These are phyloP conservation scores for Terebella lapidaria DNA, from an alignment of 2,888 invertebrate species.

Conservation along the genomic window DNA sequence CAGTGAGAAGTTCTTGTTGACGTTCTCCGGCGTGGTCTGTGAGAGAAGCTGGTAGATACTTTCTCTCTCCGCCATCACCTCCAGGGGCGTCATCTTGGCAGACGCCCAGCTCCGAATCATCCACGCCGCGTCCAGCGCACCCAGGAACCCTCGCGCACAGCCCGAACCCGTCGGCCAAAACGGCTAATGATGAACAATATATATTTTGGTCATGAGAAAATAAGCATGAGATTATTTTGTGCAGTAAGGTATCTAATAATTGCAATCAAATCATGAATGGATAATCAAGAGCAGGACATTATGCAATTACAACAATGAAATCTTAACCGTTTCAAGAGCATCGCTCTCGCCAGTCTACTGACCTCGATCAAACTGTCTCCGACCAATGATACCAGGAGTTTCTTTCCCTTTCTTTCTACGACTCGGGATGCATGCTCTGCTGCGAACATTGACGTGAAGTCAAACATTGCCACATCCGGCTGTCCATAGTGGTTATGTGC, in stretches of 20 bases:
- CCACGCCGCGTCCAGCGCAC: conserved; percentile 94
- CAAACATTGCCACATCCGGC: conserved; percentile 97
- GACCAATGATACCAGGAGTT: conserved; percentile 81
- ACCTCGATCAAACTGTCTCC: conserved; percentile 94
- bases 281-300: too few relatives aligned
- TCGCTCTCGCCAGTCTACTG: conserved; percentile 24
- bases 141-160: conserved; percentile 92
- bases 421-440: conserved; percentile 91
- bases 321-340: too few relatives aligned
- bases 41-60: conserved; percentile 82
- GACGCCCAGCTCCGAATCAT: conserved; percentile 79
- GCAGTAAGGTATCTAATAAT: too few relatives aligned
- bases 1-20: conserved; percentile 71
- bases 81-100: conserved; percentile 65
- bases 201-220: too few relatives aligned
- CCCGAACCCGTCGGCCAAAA: conserved; percentile 99
- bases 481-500: conserved; percentile 96
- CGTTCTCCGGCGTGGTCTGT: conserved; percentile 94
- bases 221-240: too few relatives aligned
- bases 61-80: conserved; percentile 87
- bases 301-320: too few relatives aligned
- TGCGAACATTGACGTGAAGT: conserved; percentile 97
- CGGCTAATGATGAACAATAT: conserved; percentile 43
- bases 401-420: conserved; percentile 69
- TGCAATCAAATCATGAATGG: too few relatives aligned